Evolutionary conservation across 2,113 vertebrate species (phyloP), one percentile per base, ranked within the genome.

Genomic region (Nibea coibor): DNA sequence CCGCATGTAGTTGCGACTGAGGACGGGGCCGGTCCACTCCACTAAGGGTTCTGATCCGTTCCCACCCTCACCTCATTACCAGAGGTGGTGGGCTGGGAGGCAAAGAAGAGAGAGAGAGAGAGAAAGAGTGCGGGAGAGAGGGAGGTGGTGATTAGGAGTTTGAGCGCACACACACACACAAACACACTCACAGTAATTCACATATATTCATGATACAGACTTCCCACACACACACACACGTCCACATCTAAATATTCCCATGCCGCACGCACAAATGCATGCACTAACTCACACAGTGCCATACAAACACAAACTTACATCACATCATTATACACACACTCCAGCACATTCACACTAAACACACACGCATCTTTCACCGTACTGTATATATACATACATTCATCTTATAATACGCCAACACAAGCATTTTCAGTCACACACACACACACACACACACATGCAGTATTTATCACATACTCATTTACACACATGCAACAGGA

Each of bases 41-140:
- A 28, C 86, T 82, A 77, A 76, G 86, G 91, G 89, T 92, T 91
- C 88, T 89, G 89, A 93, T 93, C 88, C 61, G 69, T 72, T 72
- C 69, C 76, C 53, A 67, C 74, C 72, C 74, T 88, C 88, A 93
- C 82, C 90, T 94, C 88, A 93, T 93, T 94, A 93, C 81, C 61
- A 80, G 70, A 90, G 87, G 87, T 72, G 71, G 53, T 67, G 64
- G 75, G 75, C 72, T 39, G 66, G 70, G 79, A 86, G 78, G 80
- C 62, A 64, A 82, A 69, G 76, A 31, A 64, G 73, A 59, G 81
- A 81, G 51, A 28, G 63, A 64, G 26, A 10, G 47, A 43, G 57
- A 42, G n/a, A 24, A 28, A 39, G 61, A 10, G 47, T 22, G 57
- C 26, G 28, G 19, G 20, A 54, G 64, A 12, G 20, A 54, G 58